Evolutionary conservation across 2,888 invertebrate species (phyloP).

Genomic region (Epirrhoe alternata): DNA sequence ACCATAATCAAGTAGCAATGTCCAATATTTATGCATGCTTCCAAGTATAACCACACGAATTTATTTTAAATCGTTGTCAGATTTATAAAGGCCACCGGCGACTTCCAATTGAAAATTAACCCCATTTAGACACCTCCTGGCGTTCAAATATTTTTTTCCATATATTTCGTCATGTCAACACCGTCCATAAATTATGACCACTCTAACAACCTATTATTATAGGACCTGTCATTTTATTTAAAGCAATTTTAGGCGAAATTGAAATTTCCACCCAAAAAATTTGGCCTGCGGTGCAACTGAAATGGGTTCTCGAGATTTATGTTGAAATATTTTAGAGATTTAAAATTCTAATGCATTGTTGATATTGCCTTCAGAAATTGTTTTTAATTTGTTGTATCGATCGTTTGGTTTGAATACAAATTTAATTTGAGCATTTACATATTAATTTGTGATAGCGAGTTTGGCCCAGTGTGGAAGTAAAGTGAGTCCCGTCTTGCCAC

Average conservation of each 20-base stretch:
- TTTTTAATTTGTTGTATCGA: slow-evolving; percentile 49
- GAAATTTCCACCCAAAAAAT: slow-evolving; percentile 68
- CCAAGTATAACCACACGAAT: slow-evolving; percentile 63
- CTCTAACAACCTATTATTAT: slow-evolving; percentile 81
- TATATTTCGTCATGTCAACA: slow-evolving; percentile 79
- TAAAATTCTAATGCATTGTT: slow-evolving; percentile 62
- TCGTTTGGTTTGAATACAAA: slow-evolving; percentile 40
- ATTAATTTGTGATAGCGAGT: slow-evolving; percentile 60
- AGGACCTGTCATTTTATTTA: slow-evolving; percentile 79
- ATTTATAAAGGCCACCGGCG: slow-evolving; percentile 79
- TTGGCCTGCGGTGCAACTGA: slow-evolving; percentile 72
- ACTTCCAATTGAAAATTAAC: slow-evolving; percentile 82
- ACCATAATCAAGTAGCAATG: slow-evolving; percentile 61
- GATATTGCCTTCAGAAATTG: slow-evolving; percentile 49
- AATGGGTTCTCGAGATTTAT: slow-evolving; percentile 78
- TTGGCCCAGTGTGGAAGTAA: slow-evolving; percentile 66
- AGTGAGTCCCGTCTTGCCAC: slow-evolving; percentile 74
- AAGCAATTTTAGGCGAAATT: slow-evolving; percentile 73
- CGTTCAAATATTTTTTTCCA: slow-evolving; percentile 62
- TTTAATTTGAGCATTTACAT: slow-evolving; percentile 57
- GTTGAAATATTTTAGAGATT: slow-evolving; percentile 56
- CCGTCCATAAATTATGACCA: slow-evolving; percentile 77
- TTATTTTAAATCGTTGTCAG: slow-evolving; percentile 68
- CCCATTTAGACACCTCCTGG: slow-evolving; percentile 77
- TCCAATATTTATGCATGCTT: slow-evolving; percentile 69